phyloP scores from a whole-genome alignment of 2,888 invertebrate species.

The Alsophila aescularia region DNA sequence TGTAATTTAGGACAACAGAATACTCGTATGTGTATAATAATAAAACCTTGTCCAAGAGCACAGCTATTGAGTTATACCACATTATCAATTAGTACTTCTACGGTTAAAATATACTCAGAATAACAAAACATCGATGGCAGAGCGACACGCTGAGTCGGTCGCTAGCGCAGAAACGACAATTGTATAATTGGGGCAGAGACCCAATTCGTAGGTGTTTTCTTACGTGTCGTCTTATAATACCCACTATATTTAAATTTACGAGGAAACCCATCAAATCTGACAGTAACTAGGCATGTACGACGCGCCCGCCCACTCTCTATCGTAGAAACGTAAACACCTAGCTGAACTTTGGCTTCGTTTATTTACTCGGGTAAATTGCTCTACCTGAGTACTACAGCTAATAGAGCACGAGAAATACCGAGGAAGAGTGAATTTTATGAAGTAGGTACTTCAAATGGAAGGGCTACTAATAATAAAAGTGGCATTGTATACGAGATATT shows the following conservation, averaged over 20 bases:
- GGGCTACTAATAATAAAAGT: background rate
- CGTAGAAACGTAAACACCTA: slow-evolving; percentile 35
- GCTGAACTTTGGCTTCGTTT: slow-evolving; percentile 25
- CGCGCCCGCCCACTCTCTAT: slow-evolving; percentile 25
- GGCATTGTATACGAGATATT: too few relatives aligned
- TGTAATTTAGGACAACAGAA: too few relatives aligned
- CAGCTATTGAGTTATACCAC: too few relatives aligned
- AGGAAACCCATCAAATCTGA: slow-evolving; percentile 24
- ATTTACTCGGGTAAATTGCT: slow-evolving; percentile 28
- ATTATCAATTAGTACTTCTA: too few relatives aligned
- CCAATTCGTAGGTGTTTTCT: slow-evolving; percentile 13
- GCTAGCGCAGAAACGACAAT: background rate
- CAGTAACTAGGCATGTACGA: slow-evolving; percentile 30
- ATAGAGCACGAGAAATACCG: background rate
- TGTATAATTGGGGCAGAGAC: slow-evolving; percentile 18
- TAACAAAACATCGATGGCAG: background rate
- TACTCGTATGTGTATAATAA: too few relatives aligned
- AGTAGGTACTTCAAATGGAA: background rate
- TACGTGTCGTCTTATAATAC: slow-evolving; percentile 24
- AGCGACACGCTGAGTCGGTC: background rate
- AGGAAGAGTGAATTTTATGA: background rate
- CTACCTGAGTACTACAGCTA: slow-evolving; percentile 12
- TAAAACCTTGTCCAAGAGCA: too few relatives aligned
- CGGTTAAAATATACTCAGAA: too few relatives aligned
- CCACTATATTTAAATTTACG: slow-evolving; percentile 23